Base-by-base conservation (phyloP, 2,113 vertebrate genomes). In the Carettochelys insculpta region DNA sequence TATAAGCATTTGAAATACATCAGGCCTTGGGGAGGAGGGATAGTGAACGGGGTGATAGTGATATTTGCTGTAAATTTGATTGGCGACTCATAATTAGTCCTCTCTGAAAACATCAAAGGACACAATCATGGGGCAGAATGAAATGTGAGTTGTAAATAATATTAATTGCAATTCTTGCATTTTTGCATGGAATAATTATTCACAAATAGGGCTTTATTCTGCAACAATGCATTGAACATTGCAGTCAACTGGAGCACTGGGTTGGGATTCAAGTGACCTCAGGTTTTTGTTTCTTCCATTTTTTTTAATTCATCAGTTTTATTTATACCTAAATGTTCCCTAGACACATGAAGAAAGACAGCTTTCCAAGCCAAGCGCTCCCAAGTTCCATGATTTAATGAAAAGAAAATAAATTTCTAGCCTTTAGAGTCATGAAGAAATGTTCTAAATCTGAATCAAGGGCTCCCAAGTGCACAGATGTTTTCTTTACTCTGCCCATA, bases 181-280 rank as follows among this genome's bases (percentile, higher is more conserved):
- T 93, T 90, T 51, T 73, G 88, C 41, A 88, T 92, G 85, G 89
- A 73, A 27, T 65, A 65, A 47, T 86, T 93, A 82, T 82, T 93
- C 88, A 83, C 75, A 88, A 77, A 0, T 10, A 85, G 52, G 34
- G 25, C 34, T 89, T 94, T 71, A 82, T 77, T 91, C n/a, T 82
- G 80, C 14, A 85, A 85, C 88, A 1, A 1, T 78, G 19, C 82
- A 54, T 19, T 89, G 92, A 76, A 51, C n/a, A 27, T 83, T 86
- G 53, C 92, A 85, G 85, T 88, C 81, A 50, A 65, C 61, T 65
- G 34, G 34, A 65, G 16, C 17, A 65, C 8, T 65, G 61, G 61
- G 38, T 8, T 65, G 34, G 58, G 61, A 65, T 65, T 65, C 61
- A 65, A 34, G 34, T 56, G 54, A 56, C 54, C 54, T 56, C 25